Conservation (phyloP, 1,140 invertebrate species). For the Drosophila lini region DNA sequence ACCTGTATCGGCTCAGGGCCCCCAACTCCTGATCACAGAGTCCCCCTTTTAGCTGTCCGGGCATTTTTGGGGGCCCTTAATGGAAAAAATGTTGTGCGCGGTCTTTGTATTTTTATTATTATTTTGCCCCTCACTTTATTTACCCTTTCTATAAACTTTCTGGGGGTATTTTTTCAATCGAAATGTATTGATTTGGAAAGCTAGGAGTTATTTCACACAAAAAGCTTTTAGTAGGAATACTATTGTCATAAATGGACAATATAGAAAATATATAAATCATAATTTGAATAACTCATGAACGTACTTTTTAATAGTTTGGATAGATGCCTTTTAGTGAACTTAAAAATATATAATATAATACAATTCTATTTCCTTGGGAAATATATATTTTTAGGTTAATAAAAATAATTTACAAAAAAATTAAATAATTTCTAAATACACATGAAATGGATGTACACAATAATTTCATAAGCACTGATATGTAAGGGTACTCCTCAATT, state of each 20-base stretch:
- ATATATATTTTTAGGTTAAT: too few relatives aligned
- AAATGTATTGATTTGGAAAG: not conserved
- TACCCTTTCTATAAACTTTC: constrained; percentile 14
- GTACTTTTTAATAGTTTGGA: not conserved
- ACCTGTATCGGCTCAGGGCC: constrained; percentile 23
- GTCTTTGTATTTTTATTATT: constrained; percentile 35
- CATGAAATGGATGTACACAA: too few relatives aligned
- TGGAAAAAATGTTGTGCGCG: constrained; percentile 63
- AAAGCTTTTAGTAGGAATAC: not conserved
- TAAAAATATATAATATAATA: too few relatives aligned
- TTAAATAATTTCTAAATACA: too few relatives aligned
- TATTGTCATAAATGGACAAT: not conserved
- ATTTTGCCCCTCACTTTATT: constrained; percentile 13
- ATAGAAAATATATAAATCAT: not conserved
- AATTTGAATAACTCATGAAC: not conserved
- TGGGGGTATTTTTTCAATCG: not conserved
- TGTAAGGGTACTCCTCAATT: too few relatives aligned
- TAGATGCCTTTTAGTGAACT: not conserved
- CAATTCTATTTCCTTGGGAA: too few relatives aligned
- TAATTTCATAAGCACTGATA: too few relatives aligned
- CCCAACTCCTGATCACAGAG: not conserved
- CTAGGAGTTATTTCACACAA: too few relatives aligned
- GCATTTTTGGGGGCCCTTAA: constrained; percentile 40
- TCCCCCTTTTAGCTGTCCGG: constrained; percentile 19
- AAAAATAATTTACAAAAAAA: too few relatives aligned